phyloP scores from a whole-genome alignment of 2,888 invertebrate species.

The Chymomyza caudatula region DNA sequence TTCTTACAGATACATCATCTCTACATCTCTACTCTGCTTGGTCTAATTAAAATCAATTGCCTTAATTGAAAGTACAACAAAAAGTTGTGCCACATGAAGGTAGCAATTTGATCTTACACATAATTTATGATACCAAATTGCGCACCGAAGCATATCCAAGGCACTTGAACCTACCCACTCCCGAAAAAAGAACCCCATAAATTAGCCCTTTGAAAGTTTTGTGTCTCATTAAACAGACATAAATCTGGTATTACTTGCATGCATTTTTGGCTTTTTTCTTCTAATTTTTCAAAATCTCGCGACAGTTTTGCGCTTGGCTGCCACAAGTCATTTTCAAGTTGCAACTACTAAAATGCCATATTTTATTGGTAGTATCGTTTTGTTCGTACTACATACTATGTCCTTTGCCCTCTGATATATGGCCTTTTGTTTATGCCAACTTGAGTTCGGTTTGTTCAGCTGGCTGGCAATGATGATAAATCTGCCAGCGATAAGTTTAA shows the following conservation, averaged over 20 bases:
- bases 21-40: conserved; percentile 64
- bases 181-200: conserved; percentile 32
- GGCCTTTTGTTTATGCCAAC: conserved; percentile 19
- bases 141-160: neutral
- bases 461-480: conserved; percentile 51
- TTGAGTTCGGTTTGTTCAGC: neutral
- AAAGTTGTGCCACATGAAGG: conserved; percentile 56
- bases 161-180: conserved; percentile 2
- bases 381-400: conserved; percentile 24
- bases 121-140: conserved; percentile 25
- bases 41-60: conserved; percentile 73
- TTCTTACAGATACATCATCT: conserved; percentile 43
- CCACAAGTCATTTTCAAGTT: conserved; percentile 26
- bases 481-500: conserved; percentile 58
- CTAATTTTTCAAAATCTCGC: conserved; percentile 71
- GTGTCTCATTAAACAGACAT: conserved; percentile 64
- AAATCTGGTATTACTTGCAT: conserved; percentile 47
- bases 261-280: conserved; percentile 19
- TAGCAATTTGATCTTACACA: conserved; percentile 69
- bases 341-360: conserved; percentile 57
- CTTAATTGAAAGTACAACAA: conserved; percentile 67
- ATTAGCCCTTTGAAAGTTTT: conserved; percentile 53
- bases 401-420: conserved; percentile 61
- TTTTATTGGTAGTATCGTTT: conserved; percentile 53
- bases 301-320: conserved; percentile 59